Evolutionary conservation across 2,888 invertebrate species (phyloP).

Genomic region (Fabriciana adippe): DNA sequence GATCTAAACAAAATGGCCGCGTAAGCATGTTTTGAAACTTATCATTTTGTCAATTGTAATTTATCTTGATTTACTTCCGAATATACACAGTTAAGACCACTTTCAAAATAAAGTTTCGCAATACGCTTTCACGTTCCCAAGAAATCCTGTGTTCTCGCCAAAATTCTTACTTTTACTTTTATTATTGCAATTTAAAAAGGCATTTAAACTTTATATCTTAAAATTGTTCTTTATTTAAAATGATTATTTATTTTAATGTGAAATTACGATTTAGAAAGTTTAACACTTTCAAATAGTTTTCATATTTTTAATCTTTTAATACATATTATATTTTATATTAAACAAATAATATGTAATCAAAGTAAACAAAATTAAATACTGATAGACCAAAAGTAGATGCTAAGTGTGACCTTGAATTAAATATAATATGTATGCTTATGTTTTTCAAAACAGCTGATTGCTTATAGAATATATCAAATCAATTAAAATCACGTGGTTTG

Average conservation of each 20-base stretch:
- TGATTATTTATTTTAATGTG: background rate
- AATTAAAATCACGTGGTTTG: too few species aligned
- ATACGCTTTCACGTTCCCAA: constrained; percentile 35
- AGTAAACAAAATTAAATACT: too few species aligned
- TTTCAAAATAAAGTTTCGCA: constrained; percentile 36
- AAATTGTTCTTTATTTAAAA: background rate
- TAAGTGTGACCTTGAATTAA: background rate
- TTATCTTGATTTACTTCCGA: constrained; percentile 40
- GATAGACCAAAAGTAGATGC: too few species aligned
- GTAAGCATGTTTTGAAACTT: constrained; percentile 34
- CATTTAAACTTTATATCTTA: constrained; percentile 1
- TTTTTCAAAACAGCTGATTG: too few species aligned
- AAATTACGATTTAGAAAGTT: constrained; percentile 2
- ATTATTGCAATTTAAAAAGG: background rate
- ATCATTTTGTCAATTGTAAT: constrained; percentile 40
- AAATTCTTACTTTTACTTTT: constrained; percentile 31
- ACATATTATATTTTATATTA: too few species aligned
- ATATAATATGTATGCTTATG: too few species aligned
- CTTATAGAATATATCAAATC: too few species aligned
- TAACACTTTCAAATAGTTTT: background rate
- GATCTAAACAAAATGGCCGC: background rate
- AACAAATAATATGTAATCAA: too few species aligned
- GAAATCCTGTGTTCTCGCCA: constrained; percentile 29
- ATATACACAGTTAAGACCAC: constrained; percentile 27
- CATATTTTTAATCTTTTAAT: background rate